Evolutionary conservation across 2,797 vertebrate genomes (phyloP), one percentile per base, ranked within the genome.

Genomic region (Sphenopsis melanotis): DNA sequence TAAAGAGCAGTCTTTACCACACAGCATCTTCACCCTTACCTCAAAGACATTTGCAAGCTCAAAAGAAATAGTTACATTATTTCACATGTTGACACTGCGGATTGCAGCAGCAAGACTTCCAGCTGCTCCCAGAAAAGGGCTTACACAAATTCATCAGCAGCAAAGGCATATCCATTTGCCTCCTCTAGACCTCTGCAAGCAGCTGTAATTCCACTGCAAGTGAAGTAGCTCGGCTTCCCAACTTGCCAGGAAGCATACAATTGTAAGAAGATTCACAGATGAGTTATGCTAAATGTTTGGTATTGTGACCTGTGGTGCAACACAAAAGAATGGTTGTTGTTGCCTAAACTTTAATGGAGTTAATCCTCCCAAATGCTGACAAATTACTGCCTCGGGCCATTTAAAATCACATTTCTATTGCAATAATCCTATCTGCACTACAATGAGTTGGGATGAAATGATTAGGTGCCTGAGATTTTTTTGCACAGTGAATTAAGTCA

Each of bases 381-480:
- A 97, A 97, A 97, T 97, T 96, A 97, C 91, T 84, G 96, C 97
- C 92, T 94, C 89, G 3, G 56, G 97, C 74, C 94, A 95, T 95
- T 97, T 97, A 97, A 97, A 97, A 96, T 97, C 97, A 97, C 96
- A 97, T 96, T 97, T 97, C 97, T 97, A 97, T 97, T 94, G 90
- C 95, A 97, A 96, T 97, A 97, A 97, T 97, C 96, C 97, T 93
- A 95, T 97, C 97, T 96, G 94, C 90, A 97, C 94, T 96, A 96
- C 91, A 94, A 61, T 89, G 97, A 96, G 59, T 92, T 79, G 64
- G 92, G 90, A 94, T 94, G 96, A 95, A 94, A 96, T 95, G 83
- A 98, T 95, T 93, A 97, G 95, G 94, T 94, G 89, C 90, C 92
- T 50, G 83, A 96, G 95, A 97, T 83, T 97, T 97, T 97, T 97